Evolutionary conservation across 2,113 vertebrate genomes (phyloP).

Genomic region (Thomomys bottae): DNA sequence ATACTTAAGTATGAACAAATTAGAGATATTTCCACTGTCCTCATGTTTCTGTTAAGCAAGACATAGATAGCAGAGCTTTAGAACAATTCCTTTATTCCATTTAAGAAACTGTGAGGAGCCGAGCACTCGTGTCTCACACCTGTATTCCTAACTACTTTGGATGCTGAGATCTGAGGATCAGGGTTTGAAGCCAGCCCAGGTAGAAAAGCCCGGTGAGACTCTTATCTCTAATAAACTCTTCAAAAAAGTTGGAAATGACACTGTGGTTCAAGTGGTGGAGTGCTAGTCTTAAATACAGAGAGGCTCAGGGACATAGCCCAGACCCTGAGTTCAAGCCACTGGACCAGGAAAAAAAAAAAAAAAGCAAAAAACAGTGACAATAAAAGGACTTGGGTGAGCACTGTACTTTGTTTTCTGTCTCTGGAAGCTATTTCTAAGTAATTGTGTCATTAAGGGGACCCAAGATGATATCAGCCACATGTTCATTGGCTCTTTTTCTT

Average conservation of each 20-base stretch:
- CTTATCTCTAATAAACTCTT: too few relatives aligned
- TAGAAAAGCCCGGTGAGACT: too few relatives aligned
- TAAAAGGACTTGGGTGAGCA: neutral
- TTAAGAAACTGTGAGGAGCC: neutral
- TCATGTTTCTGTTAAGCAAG: neutral
- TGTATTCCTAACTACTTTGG: too few relatives aligned
- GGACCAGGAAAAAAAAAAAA: too few relatives aligned
- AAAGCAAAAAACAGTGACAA: neutral
- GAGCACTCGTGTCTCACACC: too few relatives aligned
- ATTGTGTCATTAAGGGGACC: neutral
- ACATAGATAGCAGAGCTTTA: neutral
- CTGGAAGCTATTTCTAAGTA: neutral
- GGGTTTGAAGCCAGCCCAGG: too few relatives aligned
- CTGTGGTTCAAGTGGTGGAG: too few relatives aligned
- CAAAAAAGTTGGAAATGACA: too few relatives aligned
- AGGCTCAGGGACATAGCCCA: too few relatives aligned
- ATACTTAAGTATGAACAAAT: slow-evolving; percentile 26
- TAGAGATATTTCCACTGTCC: neutral
- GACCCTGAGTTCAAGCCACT: too few relatives aligned
- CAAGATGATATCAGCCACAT: neutral
- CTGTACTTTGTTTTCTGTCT: neutral
- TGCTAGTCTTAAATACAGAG: too few relatives aligned
- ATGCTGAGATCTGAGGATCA: too few relatives aligned
- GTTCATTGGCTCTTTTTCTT: neutral
- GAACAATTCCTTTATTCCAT: neutral